Base-by-base conservation (phyloP, 2,113 vertebrate species). In the Cochlearius cochlearius region DNA sequence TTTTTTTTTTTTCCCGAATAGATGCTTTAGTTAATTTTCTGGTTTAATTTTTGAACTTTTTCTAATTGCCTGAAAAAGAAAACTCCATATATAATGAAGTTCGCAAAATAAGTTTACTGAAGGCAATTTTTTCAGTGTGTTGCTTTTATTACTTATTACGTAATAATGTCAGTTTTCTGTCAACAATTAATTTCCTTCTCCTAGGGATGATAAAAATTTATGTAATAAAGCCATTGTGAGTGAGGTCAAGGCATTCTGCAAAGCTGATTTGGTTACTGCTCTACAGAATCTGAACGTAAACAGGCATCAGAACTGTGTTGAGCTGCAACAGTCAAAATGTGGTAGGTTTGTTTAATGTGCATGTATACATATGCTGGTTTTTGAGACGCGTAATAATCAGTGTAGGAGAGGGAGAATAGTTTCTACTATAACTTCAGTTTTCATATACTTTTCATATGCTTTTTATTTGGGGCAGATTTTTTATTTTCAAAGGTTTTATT, bases 121-220 rank as follows among this genome's bases (percentile, higher is more conserved):
- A 60, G 32, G 30, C 12, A 45, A 0, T 22, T 73, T 69, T 86
- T 49, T 76, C 22, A 62, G 2, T 72, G 9, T 45, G 36, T 52
- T 73, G 27, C 23, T 50, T 53, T 50, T 87, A 49, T 56, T 71
- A 41, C 26, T 66, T 50, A 29, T 12, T 69, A 7, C 38, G 27
- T 63, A 63, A 11, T 34, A 52, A 39, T n/a, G 20, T 47, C 64
- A 9, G 8, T 27, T 74, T 68, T 59, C 63, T 86, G 36, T 52
- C 17, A 69, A 23, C 59, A 77, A 23, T 55, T 71, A 68, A 71
- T 91, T 97, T 45, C 92, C 36, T 91, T 64, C n/a, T 88, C 32
- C 53, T 90, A 99, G 99, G 75, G 98, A 99, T 97, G 99, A 99
- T 98, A 99, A 99, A 98, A 99, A 99, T 97, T 97, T 99, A 39